These are phyloP conservation scores for Chelonus formosanus DNA, from an alignment of 2,888 invertebrate species.

Conservation along the genomic window DNA sequence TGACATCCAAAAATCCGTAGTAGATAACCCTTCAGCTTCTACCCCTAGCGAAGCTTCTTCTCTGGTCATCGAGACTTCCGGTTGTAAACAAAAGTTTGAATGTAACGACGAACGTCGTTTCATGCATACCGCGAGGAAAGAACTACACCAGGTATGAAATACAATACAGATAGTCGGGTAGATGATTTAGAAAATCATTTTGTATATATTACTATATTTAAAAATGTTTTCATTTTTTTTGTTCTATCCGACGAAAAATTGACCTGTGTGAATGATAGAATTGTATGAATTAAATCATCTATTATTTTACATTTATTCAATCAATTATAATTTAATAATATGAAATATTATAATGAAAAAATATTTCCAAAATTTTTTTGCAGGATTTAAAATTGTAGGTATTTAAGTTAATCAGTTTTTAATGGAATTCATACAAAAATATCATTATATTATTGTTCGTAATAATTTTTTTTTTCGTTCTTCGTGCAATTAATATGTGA, in stretches of 20 bases:
- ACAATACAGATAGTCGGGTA: conserved; percentile 44
- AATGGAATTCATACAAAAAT: neutral
- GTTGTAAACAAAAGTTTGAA: conserved; percentile 48
- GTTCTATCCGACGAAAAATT: neutral
- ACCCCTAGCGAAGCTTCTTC: conserved; percentile 47
- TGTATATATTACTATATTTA: neutral
- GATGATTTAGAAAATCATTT: conserved; percentile 19
- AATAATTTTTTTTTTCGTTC: conserved; percentile 10
- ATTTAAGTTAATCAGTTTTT: neutral
- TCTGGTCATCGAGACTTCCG: conserved; percentile 48
- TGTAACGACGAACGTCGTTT: conserved; percentile 51
- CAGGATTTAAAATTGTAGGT: no score
- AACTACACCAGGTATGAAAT: conserved; percentile 59
- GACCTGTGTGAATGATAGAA: no score
- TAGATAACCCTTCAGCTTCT: conserved; percentile 50
- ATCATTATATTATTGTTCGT: no score
- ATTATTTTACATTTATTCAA: no score
- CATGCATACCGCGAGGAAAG: conserved; percentile 52
- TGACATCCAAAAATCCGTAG: conserved; percentile 36
- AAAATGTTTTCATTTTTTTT: conserved; percentile 1
- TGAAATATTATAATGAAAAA: no score
- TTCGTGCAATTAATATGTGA: neutral
- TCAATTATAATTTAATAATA: no score
- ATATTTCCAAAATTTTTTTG: no score
- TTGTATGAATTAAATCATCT: no score